phyloP scores from a whole-genome alignment of 2,888 invertebrate species.

The Ornithoptera alexandrae region DNA sequence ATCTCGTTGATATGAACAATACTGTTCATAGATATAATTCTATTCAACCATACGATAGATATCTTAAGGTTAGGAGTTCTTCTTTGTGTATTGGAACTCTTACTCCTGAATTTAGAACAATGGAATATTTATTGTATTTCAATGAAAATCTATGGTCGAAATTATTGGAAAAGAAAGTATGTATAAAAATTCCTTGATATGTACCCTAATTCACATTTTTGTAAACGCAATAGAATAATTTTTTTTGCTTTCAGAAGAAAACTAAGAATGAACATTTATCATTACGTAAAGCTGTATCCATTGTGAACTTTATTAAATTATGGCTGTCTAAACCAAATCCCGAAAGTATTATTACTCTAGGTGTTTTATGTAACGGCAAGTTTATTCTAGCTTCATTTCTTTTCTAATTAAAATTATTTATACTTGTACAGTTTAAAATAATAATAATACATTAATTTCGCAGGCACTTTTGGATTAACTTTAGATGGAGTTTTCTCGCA shows the following conservation, averaged over 20 bases:
- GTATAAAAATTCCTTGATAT: slow-evolving; percentile 16
- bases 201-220: not conserved
- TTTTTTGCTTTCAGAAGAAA: slow-evolving; percentile 39
- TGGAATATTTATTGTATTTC: slow-evolving; percentile 73
- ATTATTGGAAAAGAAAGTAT: slow-evolving; percentile 60
- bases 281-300: slow-evolving; percentile 59
- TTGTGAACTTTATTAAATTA: slow-evolving; percentile 67
- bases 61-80: slow-evolving; percentile 69
- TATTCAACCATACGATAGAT: slow-evolving; percentile 74
- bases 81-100: slow-evolving; percentile 73
- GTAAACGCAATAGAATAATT: not conserved
- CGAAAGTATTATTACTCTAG: slow-evolving; percentile 72
- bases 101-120: slow-evolving; percentile 74
- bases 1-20: slow-evolving; percentile 76
- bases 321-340: slow-evolving; percentile 70
- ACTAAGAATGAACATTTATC: slow-evolving; percentile 33
- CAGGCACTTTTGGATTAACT: slow-evolving; percentile 78
- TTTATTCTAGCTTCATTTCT: not conserved
- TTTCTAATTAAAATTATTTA: slow-evolving; percentile 1
- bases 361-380: slow-evolving; percentile 76
- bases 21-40: slow-evolving; percentile 76
- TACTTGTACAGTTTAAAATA: not conserved
- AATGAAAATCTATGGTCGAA: slow-evolving; percentile 60
- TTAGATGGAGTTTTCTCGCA: slow-evolving; percentile 79
- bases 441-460: slow-evolving; percentile 18